phyloP scores from a whole-genome alignment of 1,140 invertebrate genomes.

The Hylyphantes graminicola region DNA sequence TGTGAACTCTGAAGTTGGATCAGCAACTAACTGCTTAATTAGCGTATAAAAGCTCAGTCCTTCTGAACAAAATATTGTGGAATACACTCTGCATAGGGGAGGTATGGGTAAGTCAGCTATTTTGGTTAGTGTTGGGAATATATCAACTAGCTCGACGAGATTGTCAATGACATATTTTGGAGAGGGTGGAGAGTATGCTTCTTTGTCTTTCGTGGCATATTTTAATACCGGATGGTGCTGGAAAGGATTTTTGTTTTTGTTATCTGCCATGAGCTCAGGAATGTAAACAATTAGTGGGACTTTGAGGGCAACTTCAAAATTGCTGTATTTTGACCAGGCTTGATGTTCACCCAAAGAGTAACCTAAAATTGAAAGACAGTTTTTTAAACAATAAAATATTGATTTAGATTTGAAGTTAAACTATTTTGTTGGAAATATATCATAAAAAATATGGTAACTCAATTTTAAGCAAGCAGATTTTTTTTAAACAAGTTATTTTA shows the following conservation, averaged over 20 bases:
- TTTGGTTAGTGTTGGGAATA: conserved; percentile 86
- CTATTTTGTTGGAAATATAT: too few species aligned
- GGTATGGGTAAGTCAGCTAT: conserved; percentile 73
- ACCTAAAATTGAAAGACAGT: conserved; percentile 71
- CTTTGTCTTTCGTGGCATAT: not conserved
- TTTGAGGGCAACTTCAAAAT: conserved; percentile 82
- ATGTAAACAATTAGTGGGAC: conserved; percentile 83
- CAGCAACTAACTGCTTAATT: conserved; percentile 61
- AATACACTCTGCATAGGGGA: conserved; percentile 71
- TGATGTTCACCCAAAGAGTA: conserved; percentile 91
- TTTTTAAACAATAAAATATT: not conserved
- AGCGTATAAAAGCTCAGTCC: conserved; percentile 76
- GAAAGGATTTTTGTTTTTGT: conserved; percentile 31
- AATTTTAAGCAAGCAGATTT: too few species aligned
- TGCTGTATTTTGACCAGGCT: conserved; percentile 91
- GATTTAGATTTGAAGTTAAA: too few species aligned
- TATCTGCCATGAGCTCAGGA: conserved; percentile 70
- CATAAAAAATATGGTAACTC: not conserved
- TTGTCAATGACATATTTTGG: conserved; percentile 61
- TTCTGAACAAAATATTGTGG: conserved; percentile 75
- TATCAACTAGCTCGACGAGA: conserved; percentile 81
- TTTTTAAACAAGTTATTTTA: too few species aligned
- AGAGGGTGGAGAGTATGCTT: not conserved
- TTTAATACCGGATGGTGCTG: conserved; percentile 12
- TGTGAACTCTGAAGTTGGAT: conserved; percentile 17